Evolutionary conservation across 2,797 vertebrate genomes (phyloP).

Genomic region (Ctenochaetus hawaiiensis): DNA sequence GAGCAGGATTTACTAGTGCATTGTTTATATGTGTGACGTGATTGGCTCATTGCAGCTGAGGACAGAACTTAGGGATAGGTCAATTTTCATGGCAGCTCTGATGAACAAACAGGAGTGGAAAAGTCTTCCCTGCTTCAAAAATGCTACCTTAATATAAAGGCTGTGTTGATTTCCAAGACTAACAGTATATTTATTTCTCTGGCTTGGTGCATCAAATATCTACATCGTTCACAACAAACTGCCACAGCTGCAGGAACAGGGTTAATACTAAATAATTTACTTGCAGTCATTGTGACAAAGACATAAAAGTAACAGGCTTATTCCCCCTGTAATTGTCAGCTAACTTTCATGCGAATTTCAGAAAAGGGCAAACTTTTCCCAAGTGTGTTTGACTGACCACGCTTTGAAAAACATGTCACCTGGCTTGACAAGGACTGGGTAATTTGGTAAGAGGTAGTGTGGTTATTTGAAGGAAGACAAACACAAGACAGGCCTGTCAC

Average conservation of each 20-base stretch:
- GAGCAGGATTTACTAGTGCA: no score
- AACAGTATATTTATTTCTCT: background rate
- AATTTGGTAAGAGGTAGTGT: conserved; percentile 15
- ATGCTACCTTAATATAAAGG: conserved; percentile 12
- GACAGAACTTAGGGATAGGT: no score
- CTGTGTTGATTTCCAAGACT: conserved; percentile 12
- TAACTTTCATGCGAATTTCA: conserved; percentile 46
- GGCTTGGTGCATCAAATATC: background rate
- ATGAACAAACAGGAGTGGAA: conserved; percentile 4
- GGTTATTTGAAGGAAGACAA: conserved; percentile 19
- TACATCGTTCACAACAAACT: conserved; percentile 9
- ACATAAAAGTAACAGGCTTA: conserved; percentile 21
- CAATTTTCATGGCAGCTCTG: conserved; percentile 9
- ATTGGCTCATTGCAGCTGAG: no score
- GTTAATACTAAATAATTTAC: conserved; percentile 45
- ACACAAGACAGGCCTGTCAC: background rate
- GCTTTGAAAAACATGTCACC: conserved; percentile 21
- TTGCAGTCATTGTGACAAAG: conserved; percentile 26
- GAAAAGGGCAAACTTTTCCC: conserved; percentile 48
- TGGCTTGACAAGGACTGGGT: background rate
- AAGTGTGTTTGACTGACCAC: conserved; percentile 19
- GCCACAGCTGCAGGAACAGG: conserved; percentile 11
- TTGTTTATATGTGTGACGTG: no score
- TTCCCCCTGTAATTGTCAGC: conserved; percentile 15
- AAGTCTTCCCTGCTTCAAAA: conserved; percentile 8